Base-by-base conservation (phyloP, 2,888 invertebrate genomes). In the Cheilosia urbana region DNA sequence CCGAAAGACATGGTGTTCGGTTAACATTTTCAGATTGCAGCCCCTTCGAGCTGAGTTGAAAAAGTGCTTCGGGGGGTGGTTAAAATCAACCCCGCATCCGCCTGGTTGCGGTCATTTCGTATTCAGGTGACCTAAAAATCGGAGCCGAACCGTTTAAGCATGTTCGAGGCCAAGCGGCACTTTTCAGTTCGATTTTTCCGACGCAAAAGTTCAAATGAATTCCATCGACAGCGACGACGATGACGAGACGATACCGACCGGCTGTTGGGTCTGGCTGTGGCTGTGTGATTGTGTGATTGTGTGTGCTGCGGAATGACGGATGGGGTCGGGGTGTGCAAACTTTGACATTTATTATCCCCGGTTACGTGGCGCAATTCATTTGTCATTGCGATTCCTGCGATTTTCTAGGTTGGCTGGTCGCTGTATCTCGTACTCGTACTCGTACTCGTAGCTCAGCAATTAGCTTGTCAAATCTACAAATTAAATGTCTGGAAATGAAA, bases 51-150 rank as follows among this genome's bases (percentile, higher is more conserved):
- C 1, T 57, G 30, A 53, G 73, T 30, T 34, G 34, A 57, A 53
- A 68, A 57, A 53, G 13, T 65, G 47, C 40, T 6, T 63, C 21
- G 62, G 21, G 45, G 19, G 45, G 62, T 57, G 58, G 51, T 60
- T 51, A 34, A 55, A 11, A 24, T 24, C 19, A 45, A 9, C 21
- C 2, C 47, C n/a, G 11, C 45, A 9, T 6, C 5, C 40, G 42
- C 17, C 34, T 30, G 17, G 60, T 51, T 78, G n/a, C n/a, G 69
- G 84, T 75, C 84, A 87, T 87, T 87, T 85, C 72, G 75, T 85
- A 87, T 87, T 80, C 87, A 87, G 84, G 87, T 87, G 87, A 85
- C 84, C 87, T 78, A 87, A 87, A 87, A 87, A 76, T 79, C 72
- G 19, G 42, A 72, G 24, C 66, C 49, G 79, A 77, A 68, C 42